Base-by-base conservation (phyloP, 2,888 invertebrate genomes). In the Drosophila pullipes region DNA sequence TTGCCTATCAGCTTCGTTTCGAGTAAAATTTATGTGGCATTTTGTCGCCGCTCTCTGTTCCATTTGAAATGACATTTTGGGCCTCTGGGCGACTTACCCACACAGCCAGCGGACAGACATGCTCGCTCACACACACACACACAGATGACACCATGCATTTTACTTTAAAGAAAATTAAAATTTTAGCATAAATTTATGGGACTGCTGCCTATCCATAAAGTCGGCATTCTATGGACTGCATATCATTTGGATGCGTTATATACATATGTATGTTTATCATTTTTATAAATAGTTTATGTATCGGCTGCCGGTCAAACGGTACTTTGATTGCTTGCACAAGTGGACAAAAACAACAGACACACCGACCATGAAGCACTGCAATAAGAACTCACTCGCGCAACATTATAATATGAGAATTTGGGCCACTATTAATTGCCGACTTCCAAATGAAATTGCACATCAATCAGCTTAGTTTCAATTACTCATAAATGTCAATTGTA, bases 111-210 rank as follows among this genome's bases (percentile, higher is more conserved):
- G 31, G 58, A 54, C 54, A 52, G 64, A 74, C 58, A 73, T 50
- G 60, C 49, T 44, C 55, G 25, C 50, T 44, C 25, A 54, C 55
- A 61, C 55, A 58, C n/a, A 37, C 28, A 64, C n/a, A 65, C 47
- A 54, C 16, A 49, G 39, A 44, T 54, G 63, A 44, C 55, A 63
- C 74, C 75, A 80, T 49, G 71, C 59, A 70, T 80, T 74, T 74
- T 74, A 74, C 60, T 71, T 82, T 35, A 83, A 89, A 84, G 89
- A 75, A 86, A 85, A 89, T 84, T 89, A 86, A 82, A 89, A 85
- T 89, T 86, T 89, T 81, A 89, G 84, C 85, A 89, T 85, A 86
- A 85, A 85, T 85, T 85, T 89, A 85, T 85, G 82, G 76, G 68
- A 57, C 67, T 71, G 68, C 81, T 62, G 72, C 67, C 54, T 67